Evolutionary conservation across 2,888 invertebrate species (phyloP), one percentile per base, ranked within the genome.

Genomic region (Ennomos erosarius): DNA sequence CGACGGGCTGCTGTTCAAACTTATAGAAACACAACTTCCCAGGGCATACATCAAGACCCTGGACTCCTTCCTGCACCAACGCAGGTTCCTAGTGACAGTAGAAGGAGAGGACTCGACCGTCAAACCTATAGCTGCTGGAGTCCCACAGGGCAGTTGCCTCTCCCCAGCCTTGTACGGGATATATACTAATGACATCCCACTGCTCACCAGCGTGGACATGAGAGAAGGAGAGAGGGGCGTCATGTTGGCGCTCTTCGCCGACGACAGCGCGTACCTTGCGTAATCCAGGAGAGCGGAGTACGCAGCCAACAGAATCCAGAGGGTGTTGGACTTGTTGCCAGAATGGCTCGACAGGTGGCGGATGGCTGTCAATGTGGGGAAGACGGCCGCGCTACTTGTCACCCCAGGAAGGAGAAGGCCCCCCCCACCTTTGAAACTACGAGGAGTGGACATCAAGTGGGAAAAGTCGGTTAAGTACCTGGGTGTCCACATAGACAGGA

Each of bases 91-190:
- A 16, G 16, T 16, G 16, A 3, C 16, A 1, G 16, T 16, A 16
- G 16, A 16, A 16, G 16, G 16, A 1, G 16, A 16, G 16, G 16
- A n/a, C n/a, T 43, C 36, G 0, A 6, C 11, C 8, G 12, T 9
- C 5, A 12, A 10, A 1, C 37, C 47, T 0, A 38, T 47, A 1
- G 16, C 8, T n/a, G 47, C 38, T 1, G 46, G 47, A 3, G 47
- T 47, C 1, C 47, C 47, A 1, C 47, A 47, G n/a, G 47, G 47
- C 1, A 38, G 47, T 16, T 47, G 16, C 37, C 3, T 47, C 1
- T 47, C 47, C 1, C 47, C 37, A 4, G 16, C 16, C 3, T 3
- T 16, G 3, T 16, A 16, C 16, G 16, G 16, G 1, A 1, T 16
- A 3, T 16, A 16, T 16, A 16, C 16, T 2, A 3, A 16, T 3